phyloP scores from a whole-genome alignment of 2,888 invertebrate species.

The Lithophane semibrunnea region DNA sequence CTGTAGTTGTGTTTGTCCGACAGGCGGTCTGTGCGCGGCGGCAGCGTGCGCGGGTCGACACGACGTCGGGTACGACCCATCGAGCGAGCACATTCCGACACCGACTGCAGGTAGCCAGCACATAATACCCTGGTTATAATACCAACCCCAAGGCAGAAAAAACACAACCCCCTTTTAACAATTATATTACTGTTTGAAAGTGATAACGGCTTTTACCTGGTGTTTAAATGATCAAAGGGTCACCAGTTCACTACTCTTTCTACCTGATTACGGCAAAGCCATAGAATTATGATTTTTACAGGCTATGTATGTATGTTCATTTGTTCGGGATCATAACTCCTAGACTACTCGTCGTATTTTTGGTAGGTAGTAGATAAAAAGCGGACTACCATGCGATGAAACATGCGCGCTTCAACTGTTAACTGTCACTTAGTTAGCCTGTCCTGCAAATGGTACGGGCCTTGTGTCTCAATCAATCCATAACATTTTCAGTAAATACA shows the following conservation, averaged over 20 bases:
- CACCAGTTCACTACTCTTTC: not conserved
- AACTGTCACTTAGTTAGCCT: not conserved
- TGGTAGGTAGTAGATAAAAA: not conserved
- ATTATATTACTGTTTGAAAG: not conserved
- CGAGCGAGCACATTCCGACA: constrained; percentile 92
- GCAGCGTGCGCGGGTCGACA: constrained; percentile 73
- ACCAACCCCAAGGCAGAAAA: no score
- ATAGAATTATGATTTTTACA: not conserved
- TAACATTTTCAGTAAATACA: not conserved
- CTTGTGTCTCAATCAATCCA: not conserved
- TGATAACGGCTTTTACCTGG: not conserved
- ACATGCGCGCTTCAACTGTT: not conserved
- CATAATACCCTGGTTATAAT: not conserved
- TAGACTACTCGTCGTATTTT: no score
- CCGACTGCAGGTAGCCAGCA: constrained; percentile 92
- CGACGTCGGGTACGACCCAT: constrained; percentile 73
- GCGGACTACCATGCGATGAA: not conserved
- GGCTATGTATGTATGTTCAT: no score
- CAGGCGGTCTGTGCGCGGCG: constrained; percentile 79
- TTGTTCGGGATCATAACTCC: no score
- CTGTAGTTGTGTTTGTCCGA: not conserved
- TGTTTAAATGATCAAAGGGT: not conserved
- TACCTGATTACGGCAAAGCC: not conserved
- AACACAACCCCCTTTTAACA: not conserved
- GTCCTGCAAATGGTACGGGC: not conserved